Percentiles rank a stretch among this genome's conserved stretches.
phyloP scores from a whole-genome alignment of 2,113 vertebrate species.

The Isichthys henryi region DNA sequence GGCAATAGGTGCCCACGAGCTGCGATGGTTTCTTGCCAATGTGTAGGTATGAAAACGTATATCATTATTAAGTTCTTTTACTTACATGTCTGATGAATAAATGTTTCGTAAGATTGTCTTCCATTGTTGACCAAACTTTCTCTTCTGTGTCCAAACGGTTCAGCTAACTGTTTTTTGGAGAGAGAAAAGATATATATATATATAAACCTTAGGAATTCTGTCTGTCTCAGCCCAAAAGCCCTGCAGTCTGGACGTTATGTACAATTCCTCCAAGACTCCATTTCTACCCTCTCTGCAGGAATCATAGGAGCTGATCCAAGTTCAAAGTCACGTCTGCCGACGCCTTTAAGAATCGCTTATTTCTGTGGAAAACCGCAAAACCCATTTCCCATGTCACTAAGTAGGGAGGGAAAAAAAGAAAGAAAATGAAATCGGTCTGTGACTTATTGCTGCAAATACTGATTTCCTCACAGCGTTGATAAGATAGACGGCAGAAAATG shows the following conservation, averaged over 20 bases:
- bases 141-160: constrained; percentile 31
- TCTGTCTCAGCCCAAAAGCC: constrained; percentile 49
- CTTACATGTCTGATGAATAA: constrained; percentile 51
- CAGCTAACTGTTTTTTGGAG: constrained; percentile 32
- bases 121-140: constrained; percentile 32
- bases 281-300: constrained; percentile 80
- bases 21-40: neutral
- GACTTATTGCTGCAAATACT: constrained; percentile 49
- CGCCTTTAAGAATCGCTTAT: constrained; percentile 78
- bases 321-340: constrained; percentile 93
- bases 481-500: neutral
- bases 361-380: constrained; percentile 69
- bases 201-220: constrained; percentile 45
- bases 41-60: neutral
- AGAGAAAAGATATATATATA: constrained; percentile 39
- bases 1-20: neutral
- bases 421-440: constrained; percentile 45
- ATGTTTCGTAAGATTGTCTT: constrained; percentile 37
- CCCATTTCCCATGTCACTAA: constrained; percentile 52
- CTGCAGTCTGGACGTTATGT: constrained; percentile 57
- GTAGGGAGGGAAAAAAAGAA: constrained; percentile 44
- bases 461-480: constrained; percentile 25
- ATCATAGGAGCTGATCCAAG: constrained; percentile 89
- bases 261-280: constrained; percentile 72
- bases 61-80: constrained; percentile 48